phyloP scores from a whole-genome alignment of 2,888 invertebrate species.

The Athetis lepigone region DNA sequence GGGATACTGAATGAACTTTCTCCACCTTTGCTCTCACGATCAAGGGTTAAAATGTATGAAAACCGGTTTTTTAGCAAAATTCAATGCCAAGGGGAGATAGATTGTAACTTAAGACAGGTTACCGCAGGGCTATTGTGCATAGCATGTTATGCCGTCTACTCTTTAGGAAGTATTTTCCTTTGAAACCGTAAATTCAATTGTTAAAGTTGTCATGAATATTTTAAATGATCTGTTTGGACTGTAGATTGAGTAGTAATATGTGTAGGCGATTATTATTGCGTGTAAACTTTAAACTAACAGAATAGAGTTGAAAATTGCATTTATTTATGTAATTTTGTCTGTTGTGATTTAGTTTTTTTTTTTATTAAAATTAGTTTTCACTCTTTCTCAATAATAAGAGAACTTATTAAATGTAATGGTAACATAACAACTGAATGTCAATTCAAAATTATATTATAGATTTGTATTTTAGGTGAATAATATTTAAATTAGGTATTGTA shows the following conservation, averaged over 20 bases:
- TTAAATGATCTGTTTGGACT: not conserved
- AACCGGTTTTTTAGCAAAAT: conserved; percentile 34
- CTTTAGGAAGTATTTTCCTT: conserved; percentile 2
- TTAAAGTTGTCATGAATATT: conserved; percentile 24
- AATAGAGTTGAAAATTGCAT: not conserved
- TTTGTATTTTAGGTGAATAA: too few species aligned
- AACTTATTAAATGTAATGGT: too few species aligned
- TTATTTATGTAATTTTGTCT: too few species aligned
- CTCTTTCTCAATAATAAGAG: too few species aligned
- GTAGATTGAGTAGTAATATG: not conserved
- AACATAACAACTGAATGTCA: too few species aligned
- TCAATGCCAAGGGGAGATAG: conserved; percentile 45
- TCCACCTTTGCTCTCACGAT: conserved; percentile 8
- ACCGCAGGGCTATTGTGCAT: not conserved
- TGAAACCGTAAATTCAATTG: not conserved
- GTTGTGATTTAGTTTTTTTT: too few species aligned
- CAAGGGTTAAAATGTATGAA: conserved; percentile 9
- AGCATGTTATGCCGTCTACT: fast-evolving
- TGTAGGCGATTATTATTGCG: not conserved
- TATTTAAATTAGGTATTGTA: too few species aligned
- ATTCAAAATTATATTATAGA: too few species aligned
- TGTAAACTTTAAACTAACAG: not conserved
- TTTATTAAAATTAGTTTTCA: too few species aligned
- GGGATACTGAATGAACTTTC: conserved; percentile 21
- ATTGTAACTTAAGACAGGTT: not conserved